phyloP scores from a whole-genome alignment of 1,140 invertebrate species.

The Musca domestica region DNA sequence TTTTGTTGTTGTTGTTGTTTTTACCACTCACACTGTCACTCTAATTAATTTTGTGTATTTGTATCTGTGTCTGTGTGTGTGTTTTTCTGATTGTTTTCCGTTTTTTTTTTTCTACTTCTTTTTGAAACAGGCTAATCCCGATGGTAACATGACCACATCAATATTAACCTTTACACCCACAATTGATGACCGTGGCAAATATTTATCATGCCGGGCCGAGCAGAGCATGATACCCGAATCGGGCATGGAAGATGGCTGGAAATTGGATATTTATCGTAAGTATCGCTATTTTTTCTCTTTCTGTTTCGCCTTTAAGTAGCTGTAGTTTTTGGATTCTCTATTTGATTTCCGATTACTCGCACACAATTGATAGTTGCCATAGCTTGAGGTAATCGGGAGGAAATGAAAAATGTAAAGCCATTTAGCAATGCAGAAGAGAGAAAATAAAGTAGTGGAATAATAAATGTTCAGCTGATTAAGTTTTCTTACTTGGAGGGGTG shows the following conservation, averaged over 20 bases:
- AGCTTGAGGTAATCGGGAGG: too few relatives aligned
- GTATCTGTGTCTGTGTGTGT: background rate
- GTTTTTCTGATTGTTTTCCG: too few relatives aligned
- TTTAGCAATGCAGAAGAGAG: too few relatives aligned
- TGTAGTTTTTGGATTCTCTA: background rate
- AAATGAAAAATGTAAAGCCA: too few relatives aligned
- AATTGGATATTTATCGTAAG: slow-evolving; percentile 87
- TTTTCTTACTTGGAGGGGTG: too few relatives aligned
- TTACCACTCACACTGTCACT: background rate
- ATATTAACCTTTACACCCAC: slow-evolving; percentile 76
- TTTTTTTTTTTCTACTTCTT: background rate
- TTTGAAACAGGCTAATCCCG: slow-evolving; percentile 64
- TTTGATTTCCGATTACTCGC: background rate
- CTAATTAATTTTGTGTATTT: background rate
- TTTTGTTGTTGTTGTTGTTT: too few relatives aligned
- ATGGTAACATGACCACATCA: slow-evolving; percentile 82
- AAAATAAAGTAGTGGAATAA: too few relatives aligned
- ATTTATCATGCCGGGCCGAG: slow-evolving; percentile 75
- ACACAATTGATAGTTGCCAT: too few relatives aligned
- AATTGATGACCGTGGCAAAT: slow-evolving; percentile 81
- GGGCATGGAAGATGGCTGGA: slow-evolving; percentile 76
- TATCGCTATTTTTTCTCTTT: slow-evolving; percentile 33
- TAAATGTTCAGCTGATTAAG: too few relatives aligned
- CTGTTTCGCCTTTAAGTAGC: background rate
- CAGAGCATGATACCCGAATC: slow-evolving; percentile 72